Percentiles rank a stretch among this genome's conserved stretches.
Conservation (phyloP, 2,888 invertebrate species). For the Neoitamus cyanurus region DNA sequence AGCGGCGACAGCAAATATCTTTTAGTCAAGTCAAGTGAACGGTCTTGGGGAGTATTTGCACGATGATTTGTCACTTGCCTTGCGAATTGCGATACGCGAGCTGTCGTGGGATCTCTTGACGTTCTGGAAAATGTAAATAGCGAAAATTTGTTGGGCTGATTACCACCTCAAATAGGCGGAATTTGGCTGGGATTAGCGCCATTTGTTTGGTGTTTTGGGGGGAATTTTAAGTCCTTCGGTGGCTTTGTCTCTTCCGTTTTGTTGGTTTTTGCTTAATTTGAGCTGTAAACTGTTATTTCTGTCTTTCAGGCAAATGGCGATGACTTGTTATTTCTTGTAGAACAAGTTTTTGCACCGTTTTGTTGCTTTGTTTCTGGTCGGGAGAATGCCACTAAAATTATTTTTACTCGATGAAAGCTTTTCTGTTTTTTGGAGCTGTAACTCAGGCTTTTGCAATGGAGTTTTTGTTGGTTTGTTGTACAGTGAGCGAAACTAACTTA, state of each 20-base stretch:
- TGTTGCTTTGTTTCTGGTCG: neutral
- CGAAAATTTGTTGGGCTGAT: neutral
- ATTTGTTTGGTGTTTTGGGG: neutral
- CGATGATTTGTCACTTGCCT: neutral
- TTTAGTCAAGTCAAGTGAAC: neutral
- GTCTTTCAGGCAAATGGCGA: neutral
- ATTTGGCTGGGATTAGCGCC: neutral
- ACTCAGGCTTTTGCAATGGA: neutral
- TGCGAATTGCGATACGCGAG: neutral
- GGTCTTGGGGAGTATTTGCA: conserved; percentile 14
- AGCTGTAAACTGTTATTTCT: neutral
- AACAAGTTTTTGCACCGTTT: neutral
- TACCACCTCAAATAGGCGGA: neutral
- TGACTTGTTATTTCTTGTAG: neutral
- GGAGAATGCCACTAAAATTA: neutral
- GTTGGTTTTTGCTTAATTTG: neutral
- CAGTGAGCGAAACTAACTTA: too few relatives aligned
- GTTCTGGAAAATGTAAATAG: neutral
- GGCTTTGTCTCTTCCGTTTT: neutral
- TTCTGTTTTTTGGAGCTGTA: neutral
- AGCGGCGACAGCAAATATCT: neutral
- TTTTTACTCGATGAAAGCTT: neutral
- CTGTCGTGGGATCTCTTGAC: neutral
- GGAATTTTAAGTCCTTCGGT: neutral
- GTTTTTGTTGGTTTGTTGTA: too few relatives aligned